Evolutionary conservation across 2,888 invertebrate genomes (phyloP), one percentile per base, ranked within the genome.

Genomic region (Megastigmus dorsalis): DNA sequence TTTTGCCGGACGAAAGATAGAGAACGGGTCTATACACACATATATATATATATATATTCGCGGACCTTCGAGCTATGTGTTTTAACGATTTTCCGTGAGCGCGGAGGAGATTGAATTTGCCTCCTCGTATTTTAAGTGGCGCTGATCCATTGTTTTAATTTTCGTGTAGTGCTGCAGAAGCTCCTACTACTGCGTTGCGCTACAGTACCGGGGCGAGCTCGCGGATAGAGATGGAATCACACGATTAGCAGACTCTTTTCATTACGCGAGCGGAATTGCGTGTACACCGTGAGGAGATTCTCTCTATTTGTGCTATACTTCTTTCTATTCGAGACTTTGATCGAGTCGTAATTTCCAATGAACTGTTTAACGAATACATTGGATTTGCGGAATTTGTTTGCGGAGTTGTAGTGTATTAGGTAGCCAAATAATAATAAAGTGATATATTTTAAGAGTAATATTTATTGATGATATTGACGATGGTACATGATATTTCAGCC

Each of bases 111-210:
- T 55, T 63, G 15, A 62, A 62, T 63, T 55, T 20, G 38, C 63
- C 48, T 13, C 15, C 23, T 9, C 41, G 20, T 36, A 33, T 7
- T 10, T 28, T 30, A 45, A 69, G 50, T 15, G 15, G 10, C 3
- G 45, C 28, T 62, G 45, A 70, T 54, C 36, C 43, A 43, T 45
- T 63, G 62, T 62, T 70, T 70, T 63, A 62, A 70, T 70, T 70
- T 70, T 45, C 62, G 62, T 23, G 23, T 20, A 38, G 1, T 5
- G 65, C n/a, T 33, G n/a, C n/a, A n/a, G n/a, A n/a, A n/a, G n/a
- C n/a, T n/a, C n/a, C n/a, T n/a, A n/a, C n/a, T n/a, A n/a, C n/a
- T n/a, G n/a, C n/a, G n/a, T n/a, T n/a, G n/a, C n/a, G n/a, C n/a
- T n/a, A n/a, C n/a, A n/a, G n/a, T n/a, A n/a, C 10, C 10, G 33